phyloP scores from a whole-genome alignment of 2,797 vertebrate species.

The Poecilia picta region DNA sequence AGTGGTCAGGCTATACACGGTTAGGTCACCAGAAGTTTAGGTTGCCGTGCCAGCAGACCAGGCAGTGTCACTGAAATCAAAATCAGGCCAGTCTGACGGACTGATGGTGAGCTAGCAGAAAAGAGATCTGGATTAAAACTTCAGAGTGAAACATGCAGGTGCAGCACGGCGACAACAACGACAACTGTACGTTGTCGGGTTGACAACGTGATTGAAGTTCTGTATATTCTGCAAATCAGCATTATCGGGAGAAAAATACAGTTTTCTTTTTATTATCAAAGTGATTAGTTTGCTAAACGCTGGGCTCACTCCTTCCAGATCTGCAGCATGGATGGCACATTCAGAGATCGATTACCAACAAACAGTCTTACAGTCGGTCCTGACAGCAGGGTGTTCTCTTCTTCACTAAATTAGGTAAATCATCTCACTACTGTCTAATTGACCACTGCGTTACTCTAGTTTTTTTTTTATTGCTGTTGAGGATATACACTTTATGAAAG shows the following conservation, averaged over 20 bases:
- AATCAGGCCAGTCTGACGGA: not conserved
- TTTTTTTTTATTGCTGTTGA: slow-evolving; percentile 58
- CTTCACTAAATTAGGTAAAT: not conserved
- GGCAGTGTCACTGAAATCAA: not conserved
- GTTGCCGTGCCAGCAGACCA: not conserved
- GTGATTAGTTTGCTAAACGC: not conserved
- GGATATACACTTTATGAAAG: slow-evolving; percentile 24
- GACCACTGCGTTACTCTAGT: slow-evolving; percentile 19
- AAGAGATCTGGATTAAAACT: slow-evolving; percentile 1
- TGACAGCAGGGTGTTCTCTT: not conserved
- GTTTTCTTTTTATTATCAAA: not conserved
- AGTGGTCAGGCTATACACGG: not conserved
- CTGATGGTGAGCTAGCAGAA: not conserved
- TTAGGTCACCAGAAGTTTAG: not conserved
- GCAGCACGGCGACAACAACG: not conserved
- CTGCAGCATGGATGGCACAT: slow-evolving; percentile 4
- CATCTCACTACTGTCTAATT: slow-evolving; percentile 2
- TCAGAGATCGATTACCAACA: not conserved
- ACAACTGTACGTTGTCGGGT: not conserved
- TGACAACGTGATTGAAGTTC: not conserved
- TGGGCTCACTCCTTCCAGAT: not conserved
- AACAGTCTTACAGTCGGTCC: not conserved
- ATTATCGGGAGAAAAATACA: not conserved
- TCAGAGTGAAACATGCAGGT: slow-evolving; percentile 24
- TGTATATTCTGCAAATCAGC: too few relatives aligned